A percentile compares a stretch with the other conserved stretches of the same genome.
These are phyloP conservation scores for Labeo calbasu DNA, from an alignment of 2,797 vertebrate genomes.

Conservation along the genomic window DNA sequence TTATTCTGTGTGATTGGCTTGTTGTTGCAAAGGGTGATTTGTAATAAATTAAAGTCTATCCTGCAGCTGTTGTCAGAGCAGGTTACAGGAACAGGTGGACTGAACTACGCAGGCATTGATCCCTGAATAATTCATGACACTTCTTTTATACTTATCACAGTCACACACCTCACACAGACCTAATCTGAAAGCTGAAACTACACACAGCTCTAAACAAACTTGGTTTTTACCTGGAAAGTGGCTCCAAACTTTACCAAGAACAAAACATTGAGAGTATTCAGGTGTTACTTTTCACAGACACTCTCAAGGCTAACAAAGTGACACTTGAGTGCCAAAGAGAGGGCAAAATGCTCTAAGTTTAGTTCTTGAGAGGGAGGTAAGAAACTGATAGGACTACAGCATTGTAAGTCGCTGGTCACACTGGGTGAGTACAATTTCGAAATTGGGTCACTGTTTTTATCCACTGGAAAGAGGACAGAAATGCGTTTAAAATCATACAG, in stretches of 20 bases:
- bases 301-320: not conserved
- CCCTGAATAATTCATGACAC: slow-evolving; percentile 37
- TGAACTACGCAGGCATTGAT: slow-evolving; percentile 23
- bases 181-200: slow-evolving; percentile 37
- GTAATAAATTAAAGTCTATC: slow-evolving; percentile 29
- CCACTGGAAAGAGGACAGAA: not conserved
- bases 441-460: not conserved
- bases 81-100: slow-evolving; percentile 44
- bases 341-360: not conserved
- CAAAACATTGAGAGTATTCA: not conserved
- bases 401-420: not conserved
- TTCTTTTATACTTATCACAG: slow-evolving; percentile 44
- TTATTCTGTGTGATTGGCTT: not conserved
- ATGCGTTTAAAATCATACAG: not conserved
- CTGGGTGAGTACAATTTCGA: not conserved
- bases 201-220: not conserved
- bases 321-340: not conserved
- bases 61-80: slow-evolving; percentile 40
- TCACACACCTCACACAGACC: slow-evolving; percentile 28
- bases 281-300: not conserved
- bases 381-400: slow-evolving; percentile 18
- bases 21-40: not conserved
- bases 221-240: slow-evolving; percentile 10
- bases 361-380: not conserved
- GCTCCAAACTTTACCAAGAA: not conserved